phyloP scores from a whole-genome alignment of 1,140 invertebrate genomes.

The Euwallacea similis region DNA sequence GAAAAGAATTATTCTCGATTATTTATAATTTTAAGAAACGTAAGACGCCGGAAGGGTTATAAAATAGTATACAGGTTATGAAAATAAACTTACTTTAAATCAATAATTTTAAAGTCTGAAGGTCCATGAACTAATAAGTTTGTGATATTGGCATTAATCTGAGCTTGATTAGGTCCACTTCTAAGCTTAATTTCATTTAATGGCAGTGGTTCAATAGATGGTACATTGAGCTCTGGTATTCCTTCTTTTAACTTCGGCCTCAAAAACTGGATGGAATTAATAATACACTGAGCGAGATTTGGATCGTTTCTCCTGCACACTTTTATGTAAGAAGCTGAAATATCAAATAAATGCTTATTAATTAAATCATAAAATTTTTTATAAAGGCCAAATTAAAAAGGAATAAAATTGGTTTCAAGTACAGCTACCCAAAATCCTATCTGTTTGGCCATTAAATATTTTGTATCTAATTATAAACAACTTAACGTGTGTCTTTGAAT shows the following conservation, averaged over 20 bases:
- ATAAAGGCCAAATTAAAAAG: no score
- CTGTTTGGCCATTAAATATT: no score
- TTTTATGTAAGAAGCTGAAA: conserved; percentile 67
- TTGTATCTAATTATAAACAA: no score
- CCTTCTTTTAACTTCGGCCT: conserved; percentile 63
- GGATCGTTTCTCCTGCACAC: conserved; percentile 65
- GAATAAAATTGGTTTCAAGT: no score
- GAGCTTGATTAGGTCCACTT: conserved; percentile 45
- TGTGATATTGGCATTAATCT: conserved; percentile 50
- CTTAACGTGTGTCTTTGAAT: no score
- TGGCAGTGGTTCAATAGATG: conserved; percentile 65
- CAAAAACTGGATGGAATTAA: conserved; percentile 64
- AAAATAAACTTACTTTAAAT: conserved; percentile 43
- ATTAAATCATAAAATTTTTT: no score
- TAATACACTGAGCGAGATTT: conserved; percentile 65
- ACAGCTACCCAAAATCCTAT: no score
- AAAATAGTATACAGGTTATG: not conserved
- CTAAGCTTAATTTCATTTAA: conserved; percentile 57
- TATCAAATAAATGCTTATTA: not conserved
- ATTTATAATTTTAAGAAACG: no score
- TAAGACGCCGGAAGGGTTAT: no score
- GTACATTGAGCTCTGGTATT: conserved; percentile 68
- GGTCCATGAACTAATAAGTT: conserved; percentile 48
- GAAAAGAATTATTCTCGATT: no score
- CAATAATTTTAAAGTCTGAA: conserved; percentile 45